A percentile compares a stretch with the other conserved stretches of the same genome.
These are phyloP conservation scores for Melinaea marsaeus DNA, from an alignment of 2,888 invertebrate genomes.

Conservation along the genomic window DNA sequence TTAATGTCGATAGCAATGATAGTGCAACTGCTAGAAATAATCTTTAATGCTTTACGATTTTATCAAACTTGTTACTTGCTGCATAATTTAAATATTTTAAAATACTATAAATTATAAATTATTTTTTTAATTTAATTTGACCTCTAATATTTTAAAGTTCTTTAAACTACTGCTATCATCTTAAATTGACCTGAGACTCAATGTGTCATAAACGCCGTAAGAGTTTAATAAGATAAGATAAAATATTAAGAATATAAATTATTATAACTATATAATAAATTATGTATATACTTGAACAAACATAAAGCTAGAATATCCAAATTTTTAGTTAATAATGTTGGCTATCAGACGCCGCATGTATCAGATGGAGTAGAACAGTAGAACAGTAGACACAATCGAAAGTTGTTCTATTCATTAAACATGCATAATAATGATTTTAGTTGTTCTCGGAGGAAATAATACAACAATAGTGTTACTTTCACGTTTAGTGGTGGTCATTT, in stretches of 20 bases:
- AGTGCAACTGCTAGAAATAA: not conserved
- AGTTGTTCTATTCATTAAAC: conserved; percentile 51
- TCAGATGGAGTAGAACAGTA: conserved; percentile 48
- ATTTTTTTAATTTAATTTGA: no score
- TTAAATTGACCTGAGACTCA: no score
- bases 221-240: no score
- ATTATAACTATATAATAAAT: no score
- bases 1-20: conserved; percentile 1
- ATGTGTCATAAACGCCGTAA: no score
- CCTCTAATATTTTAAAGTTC: no score
- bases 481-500: conserved; percentile 67
- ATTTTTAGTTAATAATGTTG: conserved; percentile 41
- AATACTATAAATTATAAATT: not conserved
- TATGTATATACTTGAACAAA: conserved; percentile 20
- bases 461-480: conserved; percentile 70
- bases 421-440: conserved; percentile 54
- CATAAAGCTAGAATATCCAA: conserved; percentile 26
- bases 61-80: not conserved
- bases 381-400: conserved; percentile 48
- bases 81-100: not conserved
- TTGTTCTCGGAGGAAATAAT: conserved; percentile 40
- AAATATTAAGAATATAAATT: no score
- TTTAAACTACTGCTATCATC: no score
- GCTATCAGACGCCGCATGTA: conserved; percentile 37
- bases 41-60: no score